Conservation (phyloP, 1,140 invertebrate genomes). For the Thaumetopoea pityocampa region DNA sequence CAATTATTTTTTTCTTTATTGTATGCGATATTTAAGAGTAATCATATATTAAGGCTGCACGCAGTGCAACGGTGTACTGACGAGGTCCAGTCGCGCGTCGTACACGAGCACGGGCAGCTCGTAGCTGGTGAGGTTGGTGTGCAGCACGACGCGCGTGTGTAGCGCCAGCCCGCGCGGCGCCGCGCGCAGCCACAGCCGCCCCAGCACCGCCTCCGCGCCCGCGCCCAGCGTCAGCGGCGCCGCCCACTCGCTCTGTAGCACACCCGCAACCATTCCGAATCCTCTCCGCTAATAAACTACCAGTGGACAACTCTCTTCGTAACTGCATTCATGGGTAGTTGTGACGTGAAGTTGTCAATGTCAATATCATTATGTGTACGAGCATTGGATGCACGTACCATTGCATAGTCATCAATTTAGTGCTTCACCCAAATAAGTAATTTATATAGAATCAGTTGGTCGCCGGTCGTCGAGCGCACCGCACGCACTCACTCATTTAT, state of each 20-base stretch:
- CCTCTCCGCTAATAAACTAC: too few relatives aligned
- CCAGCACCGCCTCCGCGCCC: constrained; percentile 15
- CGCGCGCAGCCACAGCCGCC: constrained; percentile 23
- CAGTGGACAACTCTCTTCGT: too few relatives aligned
- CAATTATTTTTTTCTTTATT: neutral
- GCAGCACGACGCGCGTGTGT: constrained; percentile 30
- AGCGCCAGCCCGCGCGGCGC: constrained; percentile 9
- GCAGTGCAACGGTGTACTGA: constrained; percentile 28
- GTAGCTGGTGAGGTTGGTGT: constrained; percentile 49
- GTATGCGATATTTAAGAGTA: neutral
- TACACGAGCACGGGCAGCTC: constrained; percentile 46
- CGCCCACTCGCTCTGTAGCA: constrained; percentile 22
- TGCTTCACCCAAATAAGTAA: too few relatives aligned
- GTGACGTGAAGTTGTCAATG: too few relatives aligned
- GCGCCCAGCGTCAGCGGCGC: constrained; percentile 19
- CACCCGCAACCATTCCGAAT: neutral
- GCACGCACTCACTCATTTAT: too few relatives aligned
- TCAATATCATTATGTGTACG: too few relatives aligned
- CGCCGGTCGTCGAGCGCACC: too few relatives aligned
- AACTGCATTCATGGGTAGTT: too few relatives aligned
- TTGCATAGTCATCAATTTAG: too few relatives aligned
- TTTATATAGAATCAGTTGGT: too few relatives aligned
- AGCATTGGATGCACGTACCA: too few relatives aligned
- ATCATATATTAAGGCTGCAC: too few relatives aligned
- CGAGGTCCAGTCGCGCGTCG: constrained; percentile 42